These are phyloP conservation scores for Epirrita christyi DNA, from an alignment of 2,888 invertebrate genomes.

Conservation along the genomic window DNA sequence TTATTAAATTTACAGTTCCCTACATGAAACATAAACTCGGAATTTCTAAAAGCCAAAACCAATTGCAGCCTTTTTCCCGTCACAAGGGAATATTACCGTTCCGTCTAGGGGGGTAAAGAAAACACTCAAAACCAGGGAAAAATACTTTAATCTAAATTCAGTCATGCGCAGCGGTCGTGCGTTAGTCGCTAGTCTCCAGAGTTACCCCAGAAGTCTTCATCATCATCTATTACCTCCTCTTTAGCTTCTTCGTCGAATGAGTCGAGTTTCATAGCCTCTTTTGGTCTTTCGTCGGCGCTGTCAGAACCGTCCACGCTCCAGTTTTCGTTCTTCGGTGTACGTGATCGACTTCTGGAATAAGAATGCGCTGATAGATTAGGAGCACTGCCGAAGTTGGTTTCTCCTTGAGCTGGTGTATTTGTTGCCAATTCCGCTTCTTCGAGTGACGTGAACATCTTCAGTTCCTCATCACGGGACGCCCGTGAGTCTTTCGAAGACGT, in stretches of 20 bases:
- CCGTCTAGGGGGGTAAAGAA: slow-evolving; percentile 60
- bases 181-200: slow-evolving; percentile 70
- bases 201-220: slow-evolving; percentile 78
- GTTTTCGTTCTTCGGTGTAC: slow-evolving; percentile 66
- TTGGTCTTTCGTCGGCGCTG: slow-evolving; percentile 56
- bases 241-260: slow-evolving; percentile 76
- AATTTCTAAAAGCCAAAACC: slow-evolving; percentile 63
- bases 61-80: slow-evolving; percentile 62
- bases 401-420: slow-evolving; percentile 59
- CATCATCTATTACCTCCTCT: slow-evolving; percentile 74
- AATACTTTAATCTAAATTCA: slow-evolving; percentile 71
- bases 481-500: slow-evolving; percentile 86
- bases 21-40: slow-evolving; percentile 31
- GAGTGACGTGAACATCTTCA: slow-evolving; percentile 86
- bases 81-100: slow-evolving; percentile 53
- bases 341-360: slow-evolving; percentile 83
- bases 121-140: slow-evolving; percentile 64
- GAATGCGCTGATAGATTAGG: slow-evolving; percentile 81
- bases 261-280: slow-evolving; percentile 65
- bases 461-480: slow-evolving; percentile 86
- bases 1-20: slow-evolving; percentile 30
- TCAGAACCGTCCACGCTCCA: slow-evolving; percentile 62
- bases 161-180: slow-evolving; percentile 78
- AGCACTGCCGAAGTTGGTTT: slow-evolving; percentile 66
- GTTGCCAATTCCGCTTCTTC: slow-evolving; percentile 85